Conservation (phyloP, 2,113 vertebrate species). For the Chitala chitala region DNA sequence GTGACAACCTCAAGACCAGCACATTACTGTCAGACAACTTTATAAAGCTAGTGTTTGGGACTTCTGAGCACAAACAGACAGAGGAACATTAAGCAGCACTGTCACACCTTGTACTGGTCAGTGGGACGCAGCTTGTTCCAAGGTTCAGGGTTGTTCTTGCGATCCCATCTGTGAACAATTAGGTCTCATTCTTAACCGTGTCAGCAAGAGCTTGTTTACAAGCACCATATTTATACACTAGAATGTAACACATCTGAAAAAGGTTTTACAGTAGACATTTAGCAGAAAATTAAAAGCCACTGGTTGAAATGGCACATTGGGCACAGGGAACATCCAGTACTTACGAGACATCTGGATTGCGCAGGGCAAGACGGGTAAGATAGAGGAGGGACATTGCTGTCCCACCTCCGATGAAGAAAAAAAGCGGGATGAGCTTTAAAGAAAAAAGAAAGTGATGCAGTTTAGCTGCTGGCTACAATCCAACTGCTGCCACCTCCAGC, state of each 20-base stretch:
- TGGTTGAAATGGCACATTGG: too few species aligned
- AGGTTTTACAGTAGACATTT: too few species aligned
- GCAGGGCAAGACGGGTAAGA: constrained; percentile 70
- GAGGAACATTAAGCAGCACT: not conserved
- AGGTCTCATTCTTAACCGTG: too few species aligned
- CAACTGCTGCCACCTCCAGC: too few species aligned
- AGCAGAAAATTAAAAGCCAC: too few species aligned
- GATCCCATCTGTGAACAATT: constrained; percentile 86
- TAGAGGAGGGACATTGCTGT: constrained; percentile 70
- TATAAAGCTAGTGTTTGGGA: not conserved
- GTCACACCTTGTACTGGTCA: constrained; percentile 85
- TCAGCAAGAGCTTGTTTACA: too few species aligned
- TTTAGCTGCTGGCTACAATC: too few species aligned
- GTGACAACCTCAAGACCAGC: too few species aligned
- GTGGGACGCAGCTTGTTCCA: constrained; percentile 78
- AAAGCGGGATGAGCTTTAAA: constrained; percentile 83
- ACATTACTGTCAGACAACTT: too few species aligned
- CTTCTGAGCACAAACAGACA: not conserved
- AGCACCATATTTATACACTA: too few species aligned
- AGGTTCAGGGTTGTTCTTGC: constrained; percentile 88
- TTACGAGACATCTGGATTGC: constrained; percentile 83
- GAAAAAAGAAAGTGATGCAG: too few species aligned
- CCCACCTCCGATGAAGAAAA: constrained; percentile 80
- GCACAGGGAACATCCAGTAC: constrained; percentile 31
- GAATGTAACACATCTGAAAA: too few species aligned